A percentile compares a stretch with the other conserved stretches of the same genome.
Evolutionary conservation across 1,140 invertebrate genomes (phyloP).

Genomic region (Drosophila ambigua): DNA sequence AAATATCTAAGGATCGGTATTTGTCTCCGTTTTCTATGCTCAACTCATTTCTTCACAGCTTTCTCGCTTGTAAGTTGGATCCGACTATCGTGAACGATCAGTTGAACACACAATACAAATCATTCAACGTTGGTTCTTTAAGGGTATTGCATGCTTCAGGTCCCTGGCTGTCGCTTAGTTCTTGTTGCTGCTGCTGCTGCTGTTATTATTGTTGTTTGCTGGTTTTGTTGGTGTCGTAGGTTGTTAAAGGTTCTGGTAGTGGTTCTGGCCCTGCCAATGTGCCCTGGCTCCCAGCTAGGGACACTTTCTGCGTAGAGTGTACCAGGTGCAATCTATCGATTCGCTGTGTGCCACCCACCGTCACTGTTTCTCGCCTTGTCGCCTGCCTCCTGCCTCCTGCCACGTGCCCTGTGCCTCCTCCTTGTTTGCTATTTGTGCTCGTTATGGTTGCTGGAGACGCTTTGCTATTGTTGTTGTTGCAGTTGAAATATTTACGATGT

Average conservation of each 20-base stretch:
- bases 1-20: no score
- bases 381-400: conserved; percentile 1
- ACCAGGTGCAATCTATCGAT: conserved; percentile 82
- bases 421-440: conserved; percentile 77
- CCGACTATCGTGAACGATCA: no score
- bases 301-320: conserved; percentile 72
- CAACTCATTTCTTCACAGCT: no score
- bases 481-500: conserved; percentile 82
- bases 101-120: no score
- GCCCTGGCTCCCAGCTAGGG: conserved; percentile 46
- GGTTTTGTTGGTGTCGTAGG: conserved; percentile 59
- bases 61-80: no score
- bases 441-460: conserved; percentile 64
- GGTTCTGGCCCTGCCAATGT: conserved; percentile 10
- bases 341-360: conserved; percentile 43
- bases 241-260: conserved; percentile 51
- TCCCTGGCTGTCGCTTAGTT: background rate
- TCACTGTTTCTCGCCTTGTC: conserved; percentile 6
- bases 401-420: conserved; percentile 9
- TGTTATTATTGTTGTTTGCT: conserved; percentile 54
- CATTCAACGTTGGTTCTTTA: no score
- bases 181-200: conserved; percentile 37
- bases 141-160: no score
- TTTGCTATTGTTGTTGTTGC: conserved; percentile 65
- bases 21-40: no score